Evolutionary conservation across 2,888 invertebrate species (phyloP).

Genomic region (Drosophila kanekoi): DNA sequence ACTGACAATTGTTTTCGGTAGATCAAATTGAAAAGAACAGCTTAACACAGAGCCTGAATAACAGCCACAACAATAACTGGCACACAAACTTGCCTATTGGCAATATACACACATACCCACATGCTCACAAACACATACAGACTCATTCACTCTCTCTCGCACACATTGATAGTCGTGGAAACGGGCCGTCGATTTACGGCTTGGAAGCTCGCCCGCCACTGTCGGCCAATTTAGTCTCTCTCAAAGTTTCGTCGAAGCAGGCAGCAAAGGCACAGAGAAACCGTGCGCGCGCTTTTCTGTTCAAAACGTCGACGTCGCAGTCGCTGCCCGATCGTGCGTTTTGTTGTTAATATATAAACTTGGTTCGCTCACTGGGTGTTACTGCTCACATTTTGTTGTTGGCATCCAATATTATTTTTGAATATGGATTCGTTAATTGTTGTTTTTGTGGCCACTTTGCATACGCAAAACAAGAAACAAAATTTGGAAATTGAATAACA

Average conservation of each 20-base stretch:
- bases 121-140: conserved; percentile 11
- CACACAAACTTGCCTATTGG: conserved; percentile 56
- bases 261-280: conserved; percentile 54
- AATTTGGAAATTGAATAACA: conserved; percentile 55
- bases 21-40: conserved; percentile 65
- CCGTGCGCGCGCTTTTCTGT: conserved; percentile 53
- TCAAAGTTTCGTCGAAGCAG: conserved; percentile 71
- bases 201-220: conserved; percentile 44
- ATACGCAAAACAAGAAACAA: conserved; percentile 50
- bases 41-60: conserved; percentile 44
- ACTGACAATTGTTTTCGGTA: conserved; percentile 63
- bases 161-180: conserved; percentile 31
- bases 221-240: conserved; percentile 63
- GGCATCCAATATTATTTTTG: conserved; percentile 34
- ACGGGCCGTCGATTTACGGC: conserved; percentile 34
- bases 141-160: conserved; percentile 24
- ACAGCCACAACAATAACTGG: conserved; percentile 52
- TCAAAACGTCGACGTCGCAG: conserved; percentile 40
- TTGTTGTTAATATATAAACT: conserved; percentile 59
- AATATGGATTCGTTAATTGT: conserved; percentile 43
- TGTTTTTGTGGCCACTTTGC: conserved; percentile 48
- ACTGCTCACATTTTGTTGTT: conserved; percentile 42
- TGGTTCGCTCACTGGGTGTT: conserved; percentile 30
- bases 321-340: conserved; percentile 65
- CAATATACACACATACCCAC: conserved; percentile 26